phyloP scores from a whole-genome alignment of 2,113 vertebrate genomes.

The Sceloporus undulatus region DNA sequence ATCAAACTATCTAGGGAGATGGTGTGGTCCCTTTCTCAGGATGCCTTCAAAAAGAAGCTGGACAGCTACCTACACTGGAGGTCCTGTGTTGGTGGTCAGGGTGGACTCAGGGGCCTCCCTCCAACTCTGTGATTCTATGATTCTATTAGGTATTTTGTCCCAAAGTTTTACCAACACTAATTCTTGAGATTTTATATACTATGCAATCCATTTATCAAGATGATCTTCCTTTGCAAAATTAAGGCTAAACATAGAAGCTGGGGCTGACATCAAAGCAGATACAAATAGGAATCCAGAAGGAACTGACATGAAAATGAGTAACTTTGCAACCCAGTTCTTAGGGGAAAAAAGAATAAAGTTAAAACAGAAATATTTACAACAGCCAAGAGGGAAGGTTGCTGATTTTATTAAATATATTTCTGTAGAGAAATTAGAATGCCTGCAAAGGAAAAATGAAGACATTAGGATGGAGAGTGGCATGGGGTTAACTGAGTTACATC shows the following conservation, averaged over 20 bases:
- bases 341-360: constrained; percentile 10
- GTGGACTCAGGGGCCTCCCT: no score
- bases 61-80: no score
- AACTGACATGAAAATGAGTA: constrained; percentile 42
- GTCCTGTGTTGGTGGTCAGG: no score
- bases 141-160: constrained; percentile 23
- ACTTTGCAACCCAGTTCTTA: constrained; percentile 46
- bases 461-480: constrained; percentile 1
- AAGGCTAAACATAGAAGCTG: constrained; percentile 53
- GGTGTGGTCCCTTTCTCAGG: no score
- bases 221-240: constrained; percentile 50
- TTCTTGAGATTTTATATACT: constrained; percentile 52
- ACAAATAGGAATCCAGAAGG: constrained; percentile 48
- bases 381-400: constrained; percentile 51
- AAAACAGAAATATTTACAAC: constrained; percentile 61
- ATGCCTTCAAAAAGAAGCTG: no score
- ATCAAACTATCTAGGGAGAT: no score
- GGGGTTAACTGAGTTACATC: background rate
- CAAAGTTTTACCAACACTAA: constrained; percentile 7
- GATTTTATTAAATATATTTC: constrained; percentile 41
- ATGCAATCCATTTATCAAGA: constrained; percentile 49
- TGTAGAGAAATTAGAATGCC: constrained; percentile 29
- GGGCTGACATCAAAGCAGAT: constrained; percentile 59
- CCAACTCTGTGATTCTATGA: no score
- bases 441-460: constrained; percentile 35